phyloP scores from a whole-genome alignment of 2,888 invertebrate species.

The Nymphalis urticae region DNA sequence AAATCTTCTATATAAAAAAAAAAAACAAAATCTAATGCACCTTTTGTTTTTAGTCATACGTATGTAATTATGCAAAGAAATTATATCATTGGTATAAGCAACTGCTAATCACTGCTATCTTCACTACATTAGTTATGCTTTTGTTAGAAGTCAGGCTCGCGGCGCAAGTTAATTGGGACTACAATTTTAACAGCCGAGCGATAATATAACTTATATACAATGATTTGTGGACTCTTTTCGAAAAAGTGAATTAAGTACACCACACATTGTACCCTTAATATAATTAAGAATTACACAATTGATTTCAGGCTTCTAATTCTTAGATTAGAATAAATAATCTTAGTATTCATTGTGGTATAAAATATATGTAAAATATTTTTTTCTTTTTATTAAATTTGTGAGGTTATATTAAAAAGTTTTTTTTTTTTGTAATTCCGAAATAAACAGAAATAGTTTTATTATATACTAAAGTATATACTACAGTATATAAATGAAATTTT shows the following conservation, averaged over 20 bases:
- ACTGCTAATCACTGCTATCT: constrained; percentile 31
- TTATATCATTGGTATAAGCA: constrained; percentile 20
- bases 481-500: neutral
- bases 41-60: too few species aligned
- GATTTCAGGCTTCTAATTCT: neutral
- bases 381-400: too few species aligned
- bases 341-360: neutral
- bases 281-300: neutral
- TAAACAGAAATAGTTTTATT: too few species aligned
- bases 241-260: neutral
- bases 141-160: constrained; percentile 24
- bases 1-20: too few species aligned
- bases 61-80: neutral
- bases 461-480: too few species aligned
- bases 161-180: constrained; percentile 25
- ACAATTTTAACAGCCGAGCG: neutral
- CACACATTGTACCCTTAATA: constrained; percentile 2
- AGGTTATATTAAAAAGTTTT: too few species aligned
- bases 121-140: constrained; percentile 27
- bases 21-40: too few species aligned
- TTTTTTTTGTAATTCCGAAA: too few species aligned
- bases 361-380: neutral
- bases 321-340: neutral
- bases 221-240: neutral
- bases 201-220: neutral